A percentile compares a stretch with the other conserved stretches of the same genome.
Evolutionary conservation across 2,113 vertebrate genomes (phyloP).

Genomic region (Mirounga angustirostris): DNA sequence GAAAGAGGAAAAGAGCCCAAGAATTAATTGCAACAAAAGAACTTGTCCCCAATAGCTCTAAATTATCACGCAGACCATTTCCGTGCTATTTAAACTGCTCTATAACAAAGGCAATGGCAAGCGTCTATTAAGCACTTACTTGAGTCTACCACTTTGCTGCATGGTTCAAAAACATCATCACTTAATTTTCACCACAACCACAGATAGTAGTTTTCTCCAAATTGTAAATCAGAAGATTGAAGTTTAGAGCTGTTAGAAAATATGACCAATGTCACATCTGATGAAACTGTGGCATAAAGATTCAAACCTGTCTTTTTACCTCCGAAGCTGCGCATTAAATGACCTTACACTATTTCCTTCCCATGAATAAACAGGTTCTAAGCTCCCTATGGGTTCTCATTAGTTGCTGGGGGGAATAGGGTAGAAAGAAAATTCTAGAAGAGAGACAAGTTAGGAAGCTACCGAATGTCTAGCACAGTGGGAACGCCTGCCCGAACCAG

Average conservation of each 20-base stretch:
- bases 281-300: not conserved
- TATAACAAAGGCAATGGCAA: not conserved
- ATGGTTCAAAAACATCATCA: not conserved
- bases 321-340: not conserved
- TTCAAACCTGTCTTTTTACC: not conserved
- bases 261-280: not conserved
- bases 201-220: not conserved
- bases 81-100: not conserved
- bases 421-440: conserved; percentile 8
- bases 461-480: not conserved
- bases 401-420: not conserved
- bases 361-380: not conserved
- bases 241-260: not conserved
- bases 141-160: not conserved
- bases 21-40: not conserved
- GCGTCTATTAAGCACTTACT: not conserved
- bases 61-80: not conserved
- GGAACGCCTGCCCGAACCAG: not conserved
- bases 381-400: not conserved
- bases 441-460: not conserved
- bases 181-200: not conserved
- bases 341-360: not conserved
- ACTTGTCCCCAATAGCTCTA: not conserved
- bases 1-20: not conserved
- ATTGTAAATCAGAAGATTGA: conserved; percentile 31